These are phyloP conservation scores for Drosophila barbarae DNA, from an alignment of 2,888 invertebrate species.

Conservation along the genomic window DNA sequence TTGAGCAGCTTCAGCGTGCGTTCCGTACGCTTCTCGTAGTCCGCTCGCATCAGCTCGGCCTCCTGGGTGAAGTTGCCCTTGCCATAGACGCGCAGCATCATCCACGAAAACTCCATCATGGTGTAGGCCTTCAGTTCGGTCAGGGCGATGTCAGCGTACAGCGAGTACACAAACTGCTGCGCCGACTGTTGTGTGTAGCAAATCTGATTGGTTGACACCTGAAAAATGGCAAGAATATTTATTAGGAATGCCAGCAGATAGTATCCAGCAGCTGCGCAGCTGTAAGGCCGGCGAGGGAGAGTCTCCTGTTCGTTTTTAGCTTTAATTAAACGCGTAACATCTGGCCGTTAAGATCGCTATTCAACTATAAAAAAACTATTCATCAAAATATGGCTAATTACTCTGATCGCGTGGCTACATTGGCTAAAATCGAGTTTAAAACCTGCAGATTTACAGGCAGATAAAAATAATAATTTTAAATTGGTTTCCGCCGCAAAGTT, in stretches of 20 bases:
- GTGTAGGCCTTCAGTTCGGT: conserved; percentile 93
- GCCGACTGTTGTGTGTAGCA: conserved; percentile 89
- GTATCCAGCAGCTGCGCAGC: conserved; percentile 9
- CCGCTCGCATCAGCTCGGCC: conserved; percentile 83
- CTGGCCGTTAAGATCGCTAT: conserved; percentile 23
- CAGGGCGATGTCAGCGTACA: conserved; percentile 89
- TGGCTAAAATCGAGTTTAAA: background rate
- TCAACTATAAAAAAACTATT: background rate
- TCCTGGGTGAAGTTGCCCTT: conserved; percentile 90
- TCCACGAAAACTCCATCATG: conserved; percentile 94
- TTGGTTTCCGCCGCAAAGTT: too few species aligned
- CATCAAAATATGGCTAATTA: conserved; percentile 12
- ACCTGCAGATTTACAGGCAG: background rate
- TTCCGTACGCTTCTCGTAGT: conserved; percentile 85
- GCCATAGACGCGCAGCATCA: conserved; percentile 87
- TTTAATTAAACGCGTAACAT: conserved; percentile 16
- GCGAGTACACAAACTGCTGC: conserved; percentile 89
- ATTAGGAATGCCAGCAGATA: conserved; percentile 7
- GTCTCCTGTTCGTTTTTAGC: conserved; percentile 15
- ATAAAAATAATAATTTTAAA: background rate
- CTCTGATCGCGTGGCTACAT: conserved; percentile 5
- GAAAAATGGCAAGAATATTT: conserved; percentile 54
- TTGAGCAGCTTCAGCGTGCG: conserved; percentile 85
- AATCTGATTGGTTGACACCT: conserved; percentile 85
- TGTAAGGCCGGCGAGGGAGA: background rate